phyloP scores from a whole-genome alignment of 2,797 vertebrate species.

The Vultur gryphus region DNA sequence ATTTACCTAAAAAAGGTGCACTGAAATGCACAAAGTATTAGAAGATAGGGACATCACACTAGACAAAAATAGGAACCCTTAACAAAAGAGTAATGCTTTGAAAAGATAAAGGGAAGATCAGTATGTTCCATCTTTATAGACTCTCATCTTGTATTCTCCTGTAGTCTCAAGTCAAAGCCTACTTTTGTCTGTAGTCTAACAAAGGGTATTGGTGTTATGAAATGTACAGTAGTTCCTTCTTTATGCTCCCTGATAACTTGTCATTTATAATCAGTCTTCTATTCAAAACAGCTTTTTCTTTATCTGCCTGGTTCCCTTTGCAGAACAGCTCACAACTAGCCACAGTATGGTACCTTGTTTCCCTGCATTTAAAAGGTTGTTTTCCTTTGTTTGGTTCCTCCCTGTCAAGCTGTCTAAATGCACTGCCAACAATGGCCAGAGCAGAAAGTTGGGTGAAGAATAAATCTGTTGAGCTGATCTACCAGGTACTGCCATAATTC shows the following conservation, averaged over 20 bases:
- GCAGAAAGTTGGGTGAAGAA: neutral
- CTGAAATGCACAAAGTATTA: neutral
- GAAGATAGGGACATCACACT: neutral
- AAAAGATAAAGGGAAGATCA: constrained; percentile 62
- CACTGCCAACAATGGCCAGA: neutral
- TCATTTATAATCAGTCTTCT: neutral
- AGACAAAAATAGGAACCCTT: neutral
- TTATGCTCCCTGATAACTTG: constrained; percentile 23
- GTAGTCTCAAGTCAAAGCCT: constrained; percentile 26
- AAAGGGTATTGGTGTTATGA: constrained; percentile 1
- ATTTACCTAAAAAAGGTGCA: neutral
- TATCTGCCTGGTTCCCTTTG: neutral
- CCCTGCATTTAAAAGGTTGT: neutral
- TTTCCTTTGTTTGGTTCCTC: neutral
- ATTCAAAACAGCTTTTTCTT: neutral
- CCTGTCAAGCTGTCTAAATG: neutral
- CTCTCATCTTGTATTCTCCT: constrained; percentile 35
- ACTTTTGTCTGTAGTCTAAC: constrained; percentile 54
- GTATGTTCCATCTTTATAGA: constrained; percentile 23
- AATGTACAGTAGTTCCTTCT: neutral
- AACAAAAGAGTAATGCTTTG: constrained; percentile 49
- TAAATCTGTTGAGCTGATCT: neutral
- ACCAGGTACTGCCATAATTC: neutral
- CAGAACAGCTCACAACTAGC: neutral
- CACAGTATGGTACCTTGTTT: rapidly evolving